phyloP scores from a whole-genome alignment of 2,888 invertebrate genomes.

The Tenthredo livida region DNA sequence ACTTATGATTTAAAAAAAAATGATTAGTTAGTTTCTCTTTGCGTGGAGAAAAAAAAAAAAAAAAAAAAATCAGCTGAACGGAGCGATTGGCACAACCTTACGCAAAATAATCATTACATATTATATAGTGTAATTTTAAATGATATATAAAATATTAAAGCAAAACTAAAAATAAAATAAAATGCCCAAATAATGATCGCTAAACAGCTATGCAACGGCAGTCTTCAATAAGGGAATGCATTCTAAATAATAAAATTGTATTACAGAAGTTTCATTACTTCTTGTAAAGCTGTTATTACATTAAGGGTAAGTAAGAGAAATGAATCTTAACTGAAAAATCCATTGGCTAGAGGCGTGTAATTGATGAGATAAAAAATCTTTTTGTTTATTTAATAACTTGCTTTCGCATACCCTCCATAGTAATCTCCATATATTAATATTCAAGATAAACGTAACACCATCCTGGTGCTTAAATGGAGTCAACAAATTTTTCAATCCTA shows the following conservation, averaged over 20 bases:
- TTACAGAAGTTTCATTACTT: constrained; percentile 61
- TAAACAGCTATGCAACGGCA: constrained; percentile 62
- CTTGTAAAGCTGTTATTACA: constrained; percentile 38
- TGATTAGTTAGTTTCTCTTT: constrained; percentile 22
- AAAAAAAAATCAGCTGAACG: constrained; percentile 1
- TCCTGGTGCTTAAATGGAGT: constrained; percentile 60
- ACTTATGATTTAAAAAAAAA: constrained; percentile 12
- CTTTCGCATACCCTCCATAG: constrained; percentile 5
- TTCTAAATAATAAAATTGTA: constrained; percentile 65
- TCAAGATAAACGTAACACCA: neutral
- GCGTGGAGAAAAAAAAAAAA: neutral
- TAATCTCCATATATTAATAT: constrained; percentile 7
- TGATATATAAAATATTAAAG: constrained; percentile 45
- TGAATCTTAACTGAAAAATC: neutral
- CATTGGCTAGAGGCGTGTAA: neutral
- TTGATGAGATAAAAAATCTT: neutral
- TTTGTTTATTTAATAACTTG: neutral
- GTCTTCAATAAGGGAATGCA: constrained; percentile 74
- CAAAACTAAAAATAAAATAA: constrained; percentile 53
- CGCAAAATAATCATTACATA: constrained; percentile 27
- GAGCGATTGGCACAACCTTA: constrained; percentile 40
- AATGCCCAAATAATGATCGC: constrained; percentile 52
- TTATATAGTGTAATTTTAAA: constrained; percentile 3
- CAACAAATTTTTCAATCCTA: constrained; percentile 71
- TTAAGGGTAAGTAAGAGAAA: neutral